These are phyloP conservation scores for Danaus melanippus DNA, from an alignment of 1,140 invertebrate species.

Conservation along the genomic window DNA sequence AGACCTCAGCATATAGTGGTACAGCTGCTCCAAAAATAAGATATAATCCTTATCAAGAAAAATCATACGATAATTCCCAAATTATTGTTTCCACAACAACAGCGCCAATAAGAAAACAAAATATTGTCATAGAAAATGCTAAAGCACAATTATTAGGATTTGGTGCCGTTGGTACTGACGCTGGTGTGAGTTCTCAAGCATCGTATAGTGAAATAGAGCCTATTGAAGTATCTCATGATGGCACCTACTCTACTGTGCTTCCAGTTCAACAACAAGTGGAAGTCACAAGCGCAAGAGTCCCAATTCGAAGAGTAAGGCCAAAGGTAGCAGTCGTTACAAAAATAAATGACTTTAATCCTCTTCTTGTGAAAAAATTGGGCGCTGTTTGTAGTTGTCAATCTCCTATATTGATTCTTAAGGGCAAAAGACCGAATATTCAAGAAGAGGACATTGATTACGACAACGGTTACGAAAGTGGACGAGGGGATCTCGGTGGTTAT, in stretches of 20 bases:
- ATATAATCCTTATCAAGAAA: conserved; percentile 39
- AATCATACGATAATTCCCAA: conserved; percentile 14
- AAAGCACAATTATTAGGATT: conserved; percentile 58
- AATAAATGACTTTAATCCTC: conserved; percentile 78
- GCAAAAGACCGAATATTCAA: conserved; percentile 49
- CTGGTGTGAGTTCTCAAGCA: conserved; percentile 39
- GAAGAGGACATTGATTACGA: conserved; percentile 42
- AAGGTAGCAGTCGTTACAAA: conserved; percentile 76
- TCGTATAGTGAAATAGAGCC: conserved; percentile 37
- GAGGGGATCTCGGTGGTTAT: conserved; percentile 47
- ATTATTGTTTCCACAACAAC: conserved; percentile 29
- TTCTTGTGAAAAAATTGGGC: conserved; percentile 79
- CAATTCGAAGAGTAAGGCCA: conserved; percentile 52
- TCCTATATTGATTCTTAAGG: conserved; percentile 73
- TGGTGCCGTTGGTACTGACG: conserved; percentile 52
- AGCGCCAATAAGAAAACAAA: conserved; percentile 46
- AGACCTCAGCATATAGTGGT: conserved; percentile 28
- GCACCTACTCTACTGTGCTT: conserved; percentile 28
- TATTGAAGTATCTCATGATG: conserved; percentile 33
- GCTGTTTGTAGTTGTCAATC: conserved; percentile 82
- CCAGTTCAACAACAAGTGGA: conserved; percentile 54
- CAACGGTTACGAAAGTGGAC: conserved; percentile 42
- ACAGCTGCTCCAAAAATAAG: conserved; percentile 24
- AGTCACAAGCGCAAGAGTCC: conserved; percentile 37
- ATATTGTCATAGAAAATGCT: conserved; percentile 59